These are phyloP conservation scores for Encarsia formosa DNA, from an alignment of 2,888 invertebrate genomes.

Conservation along the genomic window DNA sequence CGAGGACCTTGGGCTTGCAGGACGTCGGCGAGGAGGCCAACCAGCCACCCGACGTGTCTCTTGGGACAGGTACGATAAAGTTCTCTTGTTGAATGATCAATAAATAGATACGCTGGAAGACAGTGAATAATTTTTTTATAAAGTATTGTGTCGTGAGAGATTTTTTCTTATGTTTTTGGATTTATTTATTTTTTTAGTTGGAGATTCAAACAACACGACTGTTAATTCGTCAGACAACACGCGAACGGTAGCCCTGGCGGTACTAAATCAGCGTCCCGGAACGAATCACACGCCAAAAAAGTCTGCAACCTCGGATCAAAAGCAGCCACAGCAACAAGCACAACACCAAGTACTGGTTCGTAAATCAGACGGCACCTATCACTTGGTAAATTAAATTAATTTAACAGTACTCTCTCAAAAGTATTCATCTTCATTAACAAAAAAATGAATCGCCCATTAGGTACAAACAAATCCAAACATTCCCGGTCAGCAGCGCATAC, in stretches of 20 bases:
- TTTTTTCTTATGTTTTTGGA: not conserved
- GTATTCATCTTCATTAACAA: too few relatives aligned
- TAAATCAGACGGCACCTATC: conserved; percentile 46
- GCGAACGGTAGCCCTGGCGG: conserved; percentile 39
- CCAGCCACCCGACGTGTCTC: conserved; percentile 43
- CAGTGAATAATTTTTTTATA: too few relatives aligned
- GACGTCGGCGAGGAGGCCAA: conserved; percentile 47
- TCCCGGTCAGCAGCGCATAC: conserved; percentile 39
- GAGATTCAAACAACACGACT: conserved; percentile 37
- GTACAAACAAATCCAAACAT: conserved; percentile 38
- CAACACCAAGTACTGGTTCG: conserved; percentile 42
- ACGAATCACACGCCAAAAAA: conserved; percentile 43
- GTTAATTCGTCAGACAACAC: conserved; percentile 14
- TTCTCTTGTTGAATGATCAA: conserved; percentile 25
- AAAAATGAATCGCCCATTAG: too few relatives aligned
- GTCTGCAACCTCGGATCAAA: conserved; percentile 29
- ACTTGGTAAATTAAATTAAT: conserved; percentile 30
- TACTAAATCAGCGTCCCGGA: conserved; percentile 30
- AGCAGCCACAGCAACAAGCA: conserved; percentile 29
- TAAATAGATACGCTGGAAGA: conserved; percentile 38
- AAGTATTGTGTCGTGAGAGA: too few relatives aligned
- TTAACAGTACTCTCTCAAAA: not conserved
- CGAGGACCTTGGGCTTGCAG: conserved; percentile 41
- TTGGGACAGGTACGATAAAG: conserved; percentile 19
- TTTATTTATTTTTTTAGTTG: conserved; percentile 5